Evolutionary conservation across 2,888 invertebrate genomes (phyloP).

Genomic region (Pterobdella sp.): DNA sequence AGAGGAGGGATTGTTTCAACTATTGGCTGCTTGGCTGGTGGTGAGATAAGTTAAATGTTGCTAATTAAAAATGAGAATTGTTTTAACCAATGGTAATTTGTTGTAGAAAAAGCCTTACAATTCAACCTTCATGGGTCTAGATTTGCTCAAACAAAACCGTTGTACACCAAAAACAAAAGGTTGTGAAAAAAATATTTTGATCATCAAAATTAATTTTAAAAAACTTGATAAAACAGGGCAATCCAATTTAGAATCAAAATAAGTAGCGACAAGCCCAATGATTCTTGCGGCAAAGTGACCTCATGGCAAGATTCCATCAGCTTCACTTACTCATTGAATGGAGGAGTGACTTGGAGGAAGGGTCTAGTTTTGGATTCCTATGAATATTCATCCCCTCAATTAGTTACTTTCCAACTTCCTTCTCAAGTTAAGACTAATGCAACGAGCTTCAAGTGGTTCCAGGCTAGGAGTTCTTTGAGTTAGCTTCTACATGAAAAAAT

Average conservation of each 20-base stretch:
- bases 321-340: conserved; percentile 48
- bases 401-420: conserved; percentile 45
- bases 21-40: conserved; percentile 42
- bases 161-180: conserved; percentile 46
- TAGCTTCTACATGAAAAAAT: too few relatives aligned
- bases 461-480: conserved; percentile 39
- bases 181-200: conserved; percentile 32
- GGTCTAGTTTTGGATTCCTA: conserved; percentile 39
- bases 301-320: conserved; percentile 45
- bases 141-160: conserved; percentile 47
- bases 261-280: conserved; percentile 46
- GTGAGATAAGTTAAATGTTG: not conserved
- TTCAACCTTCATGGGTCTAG: conserved; percentile 48
- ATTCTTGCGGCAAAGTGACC: conserved; percentile 41
- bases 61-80: not conserved
- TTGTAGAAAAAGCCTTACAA: conserved; percentile 46
- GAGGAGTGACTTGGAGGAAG: conserved; percentile 48
- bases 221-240: conserved; percentile 40
- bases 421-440: conserved; percentile 45
- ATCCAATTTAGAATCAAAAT: conserved; percentile 49
- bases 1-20: conserved; percentile 47
- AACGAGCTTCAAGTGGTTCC: conserved; percentile 52
- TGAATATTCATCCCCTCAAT: conserved; percentile 31
- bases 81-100: conserved; percentile 36
- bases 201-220: not conserved